Evolutionary conservation across 2,113 vertebrate species (phyloP).

Genomic region (Cyanoramphus novaezelandiae): DNA sequence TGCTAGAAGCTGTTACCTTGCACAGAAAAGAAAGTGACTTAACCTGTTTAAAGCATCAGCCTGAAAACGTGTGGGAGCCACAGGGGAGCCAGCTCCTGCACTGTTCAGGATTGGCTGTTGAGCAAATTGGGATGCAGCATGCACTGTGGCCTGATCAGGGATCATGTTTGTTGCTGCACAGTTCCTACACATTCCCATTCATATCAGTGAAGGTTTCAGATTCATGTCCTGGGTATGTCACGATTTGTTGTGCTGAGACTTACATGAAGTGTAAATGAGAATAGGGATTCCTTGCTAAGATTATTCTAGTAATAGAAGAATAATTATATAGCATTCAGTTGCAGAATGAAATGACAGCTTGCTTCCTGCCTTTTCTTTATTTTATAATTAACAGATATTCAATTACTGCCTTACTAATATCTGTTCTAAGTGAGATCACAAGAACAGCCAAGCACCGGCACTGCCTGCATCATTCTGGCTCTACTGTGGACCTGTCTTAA

Average conservation of each 20-base stretch:
- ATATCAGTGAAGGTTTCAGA: not conserved
- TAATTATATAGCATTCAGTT: slow-evolving; percentile 10
- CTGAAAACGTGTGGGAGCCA: accelerated
- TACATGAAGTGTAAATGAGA: not conserved
- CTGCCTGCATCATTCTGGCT: not conserved
- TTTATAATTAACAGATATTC: slow-evolving; percentile 27
- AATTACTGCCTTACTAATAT: not conserved
- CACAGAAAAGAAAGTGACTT: not conserved
- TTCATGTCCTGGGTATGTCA: accelerated
- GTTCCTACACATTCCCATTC: not conserved
- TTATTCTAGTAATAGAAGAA: not conserved
- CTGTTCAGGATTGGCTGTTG: accelerated
- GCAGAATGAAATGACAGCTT: slow-evolving; percentile 40
- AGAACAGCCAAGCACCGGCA: not conserved
- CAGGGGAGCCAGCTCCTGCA: accelerated
- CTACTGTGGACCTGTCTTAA: not conserved
- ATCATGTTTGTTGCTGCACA: accelerated
- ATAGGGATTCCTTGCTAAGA: not conserved
- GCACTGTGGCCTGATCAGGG: accelerated
- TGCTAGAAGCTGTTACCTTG: not conserved
- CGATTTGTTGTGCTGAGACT: not conserved
- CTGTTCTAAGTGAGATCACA: not conserved
- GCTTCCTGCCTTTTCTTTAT: not conserved
- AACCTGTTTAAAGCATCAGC: not conserved
- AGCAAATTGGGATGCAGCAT: not conserved